Percentiles rank a stretch among this genome's conserved stretches.
Evolutionary conservation across 2,797 vertebrate genomes (phyloP).

Genomic region (Dryobates pubescens): DNA sequence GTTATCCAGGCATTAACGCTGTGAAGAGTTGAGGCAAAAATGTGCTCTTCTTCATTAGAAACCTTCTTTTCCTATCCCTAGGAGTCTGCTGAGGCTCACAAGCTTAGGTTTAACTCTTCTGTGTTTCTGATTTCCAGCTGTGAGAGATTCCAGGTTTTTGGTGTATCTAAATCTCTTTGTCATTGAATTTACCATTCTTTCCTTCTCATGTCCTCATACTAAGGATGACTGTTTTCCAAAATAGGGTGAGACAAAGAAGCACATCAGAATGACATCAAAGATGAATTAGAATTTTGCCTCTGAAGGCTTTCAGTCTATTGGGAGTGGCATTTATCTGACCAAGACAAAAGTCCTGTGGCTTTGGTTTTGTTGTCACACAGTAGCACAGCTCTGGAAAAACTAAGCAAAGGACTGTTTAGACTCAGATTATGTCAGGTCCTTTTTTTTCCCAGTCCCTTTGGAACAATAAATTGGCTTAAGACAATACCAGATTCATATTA

Average conservation of each 20-base stretch:
- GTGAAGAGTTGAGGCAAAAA: not conserved
- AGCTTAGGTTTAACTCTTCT: not conserved
- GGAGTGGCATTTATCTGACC: constrained; percentile 37
- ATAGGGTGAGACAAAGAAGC: not conserved
- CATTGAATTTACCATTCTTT: not conserved
- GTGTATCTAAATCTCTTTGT: not conserved
- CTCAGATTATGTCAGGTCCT: constrained; percentile 58
- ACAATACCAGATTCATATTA: constrained; percentile 73
- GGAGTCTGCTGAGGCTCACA: not conserved
- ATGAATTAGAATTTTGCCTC: not conserved
- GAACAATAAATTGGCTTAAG: constrained; percentile 73
- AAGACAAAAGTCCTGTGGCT: constrained; percentile 31
- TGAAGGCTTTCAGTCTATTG: not conserved
- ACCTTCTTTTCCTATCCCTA: not conserved
- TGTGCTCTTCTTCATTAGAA: not conserved
- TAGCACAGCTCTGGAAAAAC: constrained; percentile 20
- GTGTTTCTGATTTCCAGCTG: not conserved
- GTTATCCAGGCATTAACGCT: not conserved
- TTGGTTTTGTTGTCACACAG: constrained; percentile 21
- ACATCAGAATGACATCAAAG: not conserved
- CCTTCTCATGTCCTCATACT: not conserved
- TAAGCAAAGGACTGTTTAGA: constrained; percentile 48
- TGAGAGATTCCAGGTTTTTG: not conserved
- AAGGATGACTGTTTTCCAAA: not conserved
- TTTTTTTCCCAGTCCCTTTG: constrained; percentile 57